Percentiles rank a stretch among this genome's conserved stretches.
phyloP scores from a whole-genome alignment of 1,140 invertebrate species.

The Microplitis demolitor region DNA sequence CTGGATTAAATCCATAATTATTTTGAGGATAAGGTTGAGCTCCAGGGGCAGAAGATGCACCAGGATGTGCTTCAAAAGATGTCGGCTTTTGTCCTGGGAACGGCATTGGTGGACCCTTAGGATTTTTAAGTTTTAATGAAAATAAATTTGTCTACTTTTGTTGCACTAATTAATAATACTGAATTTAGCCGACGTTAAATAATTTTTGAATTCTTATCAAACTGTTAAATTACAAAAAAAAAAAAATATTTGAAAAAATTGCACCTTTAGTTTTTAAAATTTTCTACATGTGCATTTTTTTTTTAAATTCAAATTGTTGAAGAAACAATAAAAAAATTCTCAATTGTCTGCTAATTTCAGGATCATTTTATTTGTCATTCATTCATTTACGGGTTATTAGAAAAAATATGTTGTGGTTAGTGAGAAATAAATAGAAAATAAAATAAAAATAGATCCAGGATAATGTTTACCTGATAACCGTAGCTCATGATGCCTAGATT shows the following conservation, averaged over 20 bases:
- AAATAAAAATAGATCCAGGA: background rate
- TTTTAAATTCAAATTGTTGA: too few species aligned
- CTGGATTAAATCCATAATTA: slow-evolving; percentile 37
- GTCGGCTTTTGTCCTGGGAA: slow-evolving; percentile 52
- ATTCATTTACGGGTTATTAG: background rate
- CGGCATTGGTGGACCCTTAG: slow-evolving; percentile 51
- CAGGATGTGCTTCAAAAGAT: slow-evolving; percentile 53
- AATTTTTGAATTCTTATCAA: background rate
- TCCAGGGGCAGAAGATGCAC: slow-evolving; percentile 49
- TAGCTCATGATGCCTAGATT: slow-evolving; percentile 30
- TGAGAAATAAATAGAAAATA: background rate
- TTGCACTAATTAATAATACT: background rate
- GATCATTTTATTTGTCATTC: too few species aligned
- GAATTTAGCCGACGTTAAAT: background rate
- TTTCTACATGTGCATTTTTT: too few species aligned
- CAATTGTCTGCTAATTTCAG: too few species aligned
- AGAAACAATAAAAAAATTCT: too few species aligned
- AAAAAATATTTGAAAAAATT: too few species aligned
- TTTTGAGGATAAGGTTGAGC: slow-evolving; percentile 37
- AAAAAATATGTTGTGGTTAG: background rate
- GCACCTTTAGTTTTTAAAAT: too few species aligned
- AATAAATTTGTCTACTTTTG: too few species aligned
- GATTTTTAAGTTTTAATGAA: slow-evolving; percentile 29
- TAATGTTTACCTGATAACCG: slow-evolving; percentile 31
- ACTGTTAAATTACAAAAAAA: too few species aligned